Percentiles rank a stretch among this genome's conserved stretches.
These are phyloP conservation scores for Apis mellifera DNA, from an alignment of 1,140 invertebrate species.

Conservation along the genomic window DNA sequence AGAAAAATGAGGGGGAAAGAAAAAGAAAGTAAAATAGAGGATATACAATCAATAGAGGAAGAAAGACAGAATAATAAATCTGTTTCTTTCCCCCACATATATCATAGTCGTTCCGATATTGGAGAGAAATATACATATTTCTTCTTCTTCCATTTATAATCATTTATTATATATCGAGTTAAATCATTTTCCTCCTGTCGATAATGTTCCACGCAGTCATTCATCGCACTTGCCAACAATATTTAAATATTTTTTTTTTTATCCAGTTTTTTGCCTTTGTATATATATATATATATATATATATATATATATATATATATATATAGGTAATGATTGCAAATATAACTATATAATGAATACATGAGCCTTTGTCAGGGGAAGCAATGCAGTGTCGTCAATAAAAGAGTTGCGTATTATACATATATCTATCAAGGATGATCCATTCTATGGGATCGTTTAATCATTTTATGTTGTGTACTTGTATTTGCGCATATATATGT, in stretches of 20 bases:
- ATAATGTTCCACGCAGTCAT: constrained; percentile 52
- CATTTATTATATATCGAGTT: neutral
- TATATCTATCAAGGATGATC: constrained; percentile 48
- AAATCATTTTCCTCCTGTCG: constrained; percentile 12
- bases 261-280: constrained; percentile 47
- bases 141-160: neutral
- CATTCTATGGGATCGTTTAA: neutral
- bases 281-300: constrained; percentile 50
- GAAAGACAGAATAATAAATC: neutral
- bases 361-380: constrained; percentile 76
- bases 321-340: constrained; percentile 75
- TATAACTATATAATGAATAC: constrained; percentile 77
- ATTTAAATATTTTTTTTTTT: constrained; percentile 53
- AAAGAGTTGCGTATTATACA: constrained; percentile 61
- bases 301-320: constrained; percentile 60
- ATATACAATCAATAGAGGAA: constrained; percentile 10
- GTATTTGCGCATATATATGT: neutral
- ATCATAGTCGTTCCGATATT: neutral
- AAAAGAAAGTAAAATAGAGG: constrained; percentile 13
- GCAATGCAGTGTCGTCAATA: constrained; percentile 74
- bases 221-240: constrained; percentile 44
- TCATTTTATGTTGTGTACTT: neutral
- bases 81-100: neutral
- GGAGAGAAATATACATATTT: neutral
- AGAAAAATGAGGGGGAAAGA: constrained; percentile 26